Evolutionary conservation across 2,797 vertebrate genomes (phyloP), one percentile per base, ranked within the genome.

Genomic region (Molossus alvarezi): DNA sequence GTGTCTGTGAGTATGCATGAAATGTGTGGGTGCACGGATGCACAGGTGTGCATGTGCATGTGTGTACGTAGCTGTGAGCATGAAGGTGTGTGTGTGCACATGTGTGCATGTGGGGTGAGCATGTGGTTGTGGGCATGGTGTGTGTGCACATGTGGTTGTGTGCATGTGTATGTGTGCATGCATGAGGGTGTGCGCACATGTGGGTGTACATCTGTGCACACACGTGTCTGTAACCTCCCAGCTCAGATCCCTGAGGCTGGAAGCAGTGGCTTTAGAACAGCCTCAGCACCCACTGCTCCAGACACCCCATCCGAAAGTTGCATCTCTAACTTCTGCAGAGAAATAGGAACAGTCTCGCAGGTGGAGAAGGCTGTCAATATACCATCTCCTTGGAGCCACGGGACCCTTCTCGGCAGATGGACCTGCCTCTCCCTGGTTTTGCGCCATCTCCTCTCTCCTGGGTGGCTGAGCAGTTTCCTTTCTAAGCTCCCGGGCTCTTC

Each of bases 21-120:
- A 45, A 45, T 45, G n/a, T 21, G 9, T 3, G 18, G 4, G n/a
- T 57, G 29, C 10, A 10, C 1, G 0, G 29, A 17, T 11, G 23
- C 53, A 14, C 12, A 13, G n/a, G 18, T 3, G 64, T 64, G 14
- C 20, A 6, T 6, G 25, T 13, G 0, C 21, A 9, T 29, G 2
- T 6, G 23, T 20, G 12, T 23, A 21, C 6, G 18, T 58, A 57
- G 53, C 13, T 15, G 53, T 57, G 20, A 23, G 57, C 57, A 9
- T 5, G 65, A 4, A 45, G 14, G 29, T n/a, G 11, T 15, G 6
- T 4, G 21, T n/a, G 29, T 33, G 64, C n/a, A 18, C 29, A 9
- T 2, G 29, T 71, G 67, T 11, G 9, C 4, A 1, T 53, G 67
- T 4, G 20, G 9, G 9, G 11, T 75, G 23, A 33, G 10, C n/a